Base-by-base conservation (phyloP, 2,888 invertebrate genomes). In the Coleophora flavipennella region DNA sequence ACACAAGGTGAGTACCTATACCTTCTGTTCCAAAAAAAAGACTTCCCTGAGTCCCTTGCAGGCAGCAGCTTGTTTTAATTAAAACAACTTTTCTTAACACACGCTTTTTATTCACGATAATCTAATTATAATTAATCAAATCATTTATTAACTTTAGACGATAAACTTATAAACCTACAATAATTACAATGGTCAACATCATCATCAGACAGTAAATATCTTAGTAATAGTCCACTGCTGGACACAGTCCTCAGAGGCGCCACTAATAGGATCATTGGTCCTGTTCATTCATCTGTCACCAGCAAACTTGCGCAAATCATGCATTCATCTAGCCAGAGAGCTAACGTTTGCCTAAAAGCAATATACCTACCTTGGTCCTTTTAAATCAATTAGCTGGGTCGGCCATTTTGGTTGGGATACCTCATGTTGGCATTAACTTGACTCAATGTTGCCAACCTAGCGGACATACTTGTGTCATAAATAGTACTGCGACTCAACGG, bases 361-460 rank as follows among this genome's bases (percentile, higher is more conserved):
- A 37, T 45, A 41, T 10, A 2, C 28, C 10, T 27, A 27, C 28
- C 8, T 10, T 9, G 10, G 8, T 27, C 28, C 2, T 27, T n/a
- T n/a, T n/a, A n/a, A n/a, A n/a, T n/a, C n/a, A 68, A 62, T 67
- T 80, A 81, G 49, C 80, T 80, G 25, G 69, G 76, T 45, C 81
- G 67, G 51, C 69, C 75, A 69, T 77, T 80, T 65, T 77, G 79
- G 50, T 61, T 69, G 13, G 59, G 54, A 45, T 61, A 79, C 57
- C 85, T 75, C 46, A 83, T 51, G 49, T 67, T 75, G 43, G 70
- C 67, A 14, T 69, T 20, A 20, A 20, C 58, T 35, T 72, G 79
- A 33, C 67, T 69, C 59, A 83, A 55, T 25, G 66, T 53, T 39
- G 73, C 69, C 60, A 83, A 62, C 60, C 81, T 69, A 6, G 78